Evolutionary conservation across 1,140 invertebrate genomes (phyloP), one percentile per base, ranked within the genome.

Genomic region (Battus philenor): DNA sequence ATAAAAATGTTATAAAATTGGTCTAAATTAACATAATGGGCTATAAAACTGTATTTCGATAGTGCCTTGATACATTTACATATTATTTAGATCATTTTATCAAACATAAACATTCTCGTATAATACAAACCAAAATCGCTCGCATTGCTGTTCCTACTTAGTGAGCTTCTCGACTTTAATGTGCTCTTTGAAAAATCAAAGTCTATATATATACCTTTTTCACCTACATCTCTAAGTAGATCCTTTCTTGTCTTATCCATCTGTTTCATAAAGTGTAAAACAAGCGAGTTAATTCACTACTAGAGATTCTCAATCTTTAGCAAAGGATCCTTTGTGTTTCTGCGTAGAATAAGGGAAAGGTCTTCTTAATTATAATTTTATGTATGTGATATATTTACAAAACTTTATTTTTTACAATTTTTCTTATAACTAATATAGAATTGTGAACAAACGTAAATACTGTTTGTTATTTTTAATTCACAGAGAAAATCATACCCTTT

Each of bases 151-250:
- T 71, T 63, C 50, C 54, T 56, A 54, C 65, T 59, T 55, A 55
- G 50, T 53, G 63, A 54, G 57, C 55, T 68, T 38, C 12, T 61
- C 61, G 50, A 70, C 53, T 55, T 65, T 62, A 76, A 68, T 79
- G 78, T 77, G 63, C 47, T 66, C 57, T 64, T 41, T 59, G 47
- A 60, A 56, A 60, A 45, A 61, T 64, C 55, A 58, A 62, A 56
- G 61, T 67, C 57, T 82, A 24, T 75, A 79, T 68, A 38, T 82
- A 82, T 78, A n/a, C 65, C 74, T 77, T 79, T 76, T 68, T 59
- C 48, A 57, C 63, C 64, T 70, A 67, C 69, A 66, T 76, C 65
- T 63, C 72, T 68, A 63, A 71, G 60, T 50, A 52, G 51, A 66
- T 58, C 61, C 57, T n/a, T n/a, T 61, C 55, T 54, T 66, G 59